phyloP scores from a whole-genome alignment of 2,797 vertebrate genomes.

The Platyrinchus mystaceus region DNA sequence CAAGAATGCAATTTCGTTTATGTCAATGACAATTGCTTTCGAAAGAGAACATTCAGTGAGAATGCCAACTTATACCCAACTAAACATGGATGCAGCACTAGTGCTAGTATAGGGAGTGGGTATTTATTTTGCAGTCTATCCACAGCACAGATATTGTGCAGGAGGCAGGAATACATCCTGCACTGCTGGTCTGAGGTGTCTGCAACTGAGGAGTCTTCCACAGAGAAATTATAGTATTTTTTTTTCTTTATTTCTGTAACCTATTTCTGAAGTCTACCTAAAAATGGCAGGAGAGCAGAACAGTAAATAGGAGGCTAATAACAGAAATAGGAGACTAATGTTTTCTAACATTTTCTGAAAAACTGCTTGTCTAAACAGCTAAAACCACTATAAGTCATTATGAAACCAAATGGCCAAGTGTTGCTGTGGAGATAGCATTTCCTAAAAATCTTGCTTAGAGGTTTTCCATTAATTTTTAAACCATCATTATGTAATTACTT shows the following conservation, averaged over 20 bases:
- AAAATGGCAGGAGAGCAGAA: background rate
- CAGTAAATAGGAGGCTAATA: background rate
- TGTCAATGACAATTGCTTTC: background rate
- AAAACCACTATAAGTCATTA: background rate
- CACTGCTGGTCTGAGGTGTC: background rate
- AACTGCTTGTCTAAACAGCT: background rate
- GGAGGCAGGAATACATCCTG: background rate
- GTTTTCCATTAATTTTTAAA: background rate
- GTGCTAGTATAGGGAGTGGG: background rate
- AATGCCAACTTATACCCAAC: background rate
- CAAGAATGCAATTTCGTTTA: background rate
- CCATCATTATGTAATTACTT: background rate
- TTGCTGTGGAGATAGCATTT: background rate
- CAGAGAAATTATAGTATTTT: background rate
- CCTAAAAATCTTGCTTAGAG: background rate
- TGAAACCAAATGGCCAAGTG: background rate
- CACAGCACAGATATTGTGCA: background rate
- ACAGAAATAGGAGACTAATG: background rate
- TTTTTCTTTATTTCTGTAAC: background rate
- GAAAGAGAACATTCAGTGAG: background rate
- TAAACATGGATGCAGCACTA: accelerated
- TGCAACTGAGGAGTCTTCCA: background rate
- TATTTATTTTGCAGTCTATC: background rate
- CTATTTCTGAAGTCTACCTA: background rate
- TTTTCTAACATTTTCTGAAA: background rate